A percentile compares a stretch with the other conserved stretches of the same genome.
phyloP scores from a whole-genome alignment of 2,888 invertebrate species.

The Chrysolina americana region DNA sequence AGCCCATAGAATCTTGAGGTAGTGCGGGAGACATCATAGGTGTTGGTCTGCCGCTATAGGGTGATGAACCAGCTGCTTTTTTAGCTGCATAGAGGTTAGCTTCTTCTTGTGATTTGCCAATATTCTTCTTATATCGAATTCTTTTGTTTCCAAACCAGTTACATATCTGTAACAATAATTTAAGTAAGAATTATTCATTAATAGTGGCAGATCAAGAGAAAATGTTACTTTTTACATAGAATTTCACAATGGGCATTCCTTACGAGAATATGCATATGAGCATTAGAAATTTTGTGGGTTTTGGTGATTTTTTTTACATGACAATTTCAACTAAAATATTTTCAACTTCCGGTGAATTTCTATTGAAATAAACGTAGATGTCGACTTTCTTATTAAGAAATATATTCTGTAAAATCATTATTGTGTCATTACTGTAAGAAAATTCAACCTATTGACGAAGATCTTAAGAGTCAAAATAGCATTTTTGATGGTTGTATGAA shows the following conservation, averaged over 20 bases:
- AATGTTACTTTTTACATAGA: background rate
- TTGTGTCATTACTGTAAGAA: background rate
- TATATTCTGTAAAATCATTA: background rate
- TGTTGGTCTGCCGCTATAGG: slow-evolving; percentile 89
- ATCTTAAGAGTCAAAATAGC: too few species aligned
- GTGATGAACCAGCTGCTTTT: slow-evolving; percentile 88
- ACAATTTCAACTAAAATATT: background rate
- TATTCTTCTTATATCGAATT: slow-evolving; percentile 37
- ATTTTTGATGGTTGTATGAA: too few species aligned
- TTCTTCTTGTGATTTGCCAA: slow-evolving; percentile 89
- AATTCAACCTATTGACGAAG: too few species aligned
- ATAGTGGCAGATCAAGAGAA: slow-evolving; percentile 8
- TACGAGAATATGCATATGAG: background rate
- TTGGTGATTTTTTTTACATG: background rate
- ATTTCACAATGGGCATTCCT: background rate
- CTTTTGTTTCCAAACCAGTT: slow-evolving; percentile 38
- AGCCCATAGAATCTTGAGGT: slow-evolving; percentile 93
- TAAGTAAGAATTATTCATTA: slow-evolving; percentile 9
- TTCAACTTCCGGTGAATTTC: background rate
- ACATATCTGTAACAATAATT: slow-evolving; percentile 31
- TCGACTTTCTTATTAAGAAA: too few species aligned
- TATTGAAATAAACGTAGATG: too few species aligned
- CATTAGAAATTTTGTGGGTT: background rate
- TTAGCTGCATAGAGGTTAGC: slow-evolving; percentile 99
- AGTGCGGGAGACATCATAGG: slow-evolving; percentile 97